Conservation (phyloP, 2,113 vertebrate species). For the Cepphus grylle region DNA sequence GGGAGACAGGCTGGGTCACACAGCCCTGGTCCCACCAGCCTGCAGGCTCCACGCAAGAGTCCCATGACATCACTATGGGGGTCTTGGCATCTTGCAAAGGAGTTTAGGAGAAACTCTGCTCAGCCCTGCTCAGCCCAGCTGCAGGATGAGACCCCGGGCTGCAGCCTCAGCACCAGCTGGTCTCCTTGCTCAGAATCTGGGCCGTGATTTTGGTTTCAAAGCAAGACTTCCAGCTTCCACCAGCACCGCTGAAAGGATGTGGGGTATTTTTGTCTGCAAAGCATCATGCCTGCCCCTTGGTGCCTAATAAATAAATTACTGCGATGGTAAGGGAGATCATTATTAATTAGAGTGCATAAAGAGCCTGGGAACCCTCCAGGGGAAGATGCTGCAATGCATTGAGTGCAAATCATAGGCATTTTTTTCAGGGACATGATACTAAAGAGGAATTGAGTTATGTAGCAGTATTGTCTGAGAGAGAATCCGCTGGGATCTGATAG, state of each 20-base stretch:
- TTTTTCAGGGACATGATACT: not conserved
- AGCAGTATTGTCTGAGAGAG: not conserved
- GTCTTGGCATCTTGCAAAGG: not conserved
- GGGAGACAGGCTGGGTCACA: not conserved
- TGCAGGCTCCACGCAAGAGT: not conserved
- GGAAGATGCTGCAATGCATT: not conserved
- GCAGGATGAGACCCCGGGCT: not conserved
- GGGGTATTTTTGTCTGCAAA: not conserved
- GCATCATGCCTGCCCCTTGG: not conserved
- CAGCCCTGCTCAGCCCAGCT: not conserved
- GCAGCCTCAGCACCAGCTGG: not conserved
- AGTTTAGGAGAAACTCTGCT: not conserved
- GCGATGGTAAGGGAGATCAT: not conserved
- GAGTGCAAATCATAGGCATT: not conserved
- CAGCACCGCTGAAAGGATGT: not conserved
- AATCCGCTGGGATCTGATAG: not conserved
- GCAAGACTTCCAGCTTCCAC: not conserved
- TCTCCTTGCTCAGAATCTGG: not conserved
- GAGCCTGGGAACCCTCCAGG: not conserved
- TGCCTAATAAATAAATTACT: slow-evolving; percentile 13
- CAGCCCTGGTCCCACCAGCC: not conserved
- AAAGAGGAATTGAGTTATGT: not conserved
- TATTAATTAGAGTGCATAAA: slow-evolving; percentile 38
- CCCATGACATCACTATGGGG: rapidly evolving
- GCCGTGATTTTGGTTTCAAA: not conserved